These are phyloP conservation scores for Litocranius walleri DNA, from an alignment of 2,113 vertebrate species.

Conservation along the genomic window DNA sequence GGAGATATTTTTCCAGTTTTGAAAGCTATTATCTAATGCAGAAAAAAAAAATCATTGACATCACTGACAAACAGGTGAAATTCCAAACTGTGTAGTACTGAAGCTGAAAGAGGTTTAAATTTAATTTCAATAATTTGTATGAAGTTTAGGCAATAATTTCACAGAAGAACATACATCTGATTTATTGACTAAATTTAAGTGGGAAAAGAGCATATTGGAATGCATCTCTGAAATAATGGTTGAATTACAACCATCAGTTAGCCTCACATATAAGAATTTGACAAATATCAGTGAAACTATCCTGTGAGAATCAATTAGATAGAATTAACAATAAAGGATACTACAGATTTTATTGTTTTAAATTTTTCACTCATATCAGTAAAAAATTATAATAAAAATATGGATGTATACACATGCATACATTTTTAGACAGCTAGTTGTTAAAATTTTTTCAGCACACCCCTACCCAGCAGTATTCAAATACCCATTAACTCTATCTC, in stretches of 20 bases:
- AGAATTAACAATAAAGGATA: background rate
- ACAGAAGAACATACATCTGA: background rate
- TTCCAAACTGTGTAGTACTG: background rate
- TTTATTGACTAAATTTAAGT: background rate
- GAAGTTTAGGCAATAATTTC: background rate
- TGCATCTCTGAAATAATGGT: background rate
- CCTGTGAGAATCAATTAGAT: background rate
- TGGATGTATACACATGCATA: too few species aligned
- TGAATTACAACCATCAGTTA: background rate
- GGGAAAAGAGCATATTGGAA: background rate
- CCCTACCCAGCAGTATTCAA: background rate
- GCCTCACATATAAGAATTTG: background rate
- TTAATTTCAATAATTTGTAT: background rate
- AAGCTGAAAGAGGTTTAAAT: background rate
- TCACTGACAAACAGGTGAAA: slow-evolving; percentile 13
- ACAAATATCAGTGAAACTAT: background rate
- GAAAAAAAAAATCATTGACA: background rate
- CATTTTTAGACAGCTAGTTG: background rate
- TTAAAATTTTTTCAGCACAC: background rate
- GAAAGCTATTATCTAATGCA: background rate
- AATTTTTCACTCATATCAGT: background rate
- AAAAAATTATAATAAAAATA: background rate
- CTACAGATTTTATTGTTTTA: background rate
- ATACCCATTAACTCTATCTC: background rate
- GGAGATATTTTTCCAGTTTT: background rate